phyloP scores from a whole-genome alignment of 2,113 vertebrate species.

The Microtus montanus region DNA sequence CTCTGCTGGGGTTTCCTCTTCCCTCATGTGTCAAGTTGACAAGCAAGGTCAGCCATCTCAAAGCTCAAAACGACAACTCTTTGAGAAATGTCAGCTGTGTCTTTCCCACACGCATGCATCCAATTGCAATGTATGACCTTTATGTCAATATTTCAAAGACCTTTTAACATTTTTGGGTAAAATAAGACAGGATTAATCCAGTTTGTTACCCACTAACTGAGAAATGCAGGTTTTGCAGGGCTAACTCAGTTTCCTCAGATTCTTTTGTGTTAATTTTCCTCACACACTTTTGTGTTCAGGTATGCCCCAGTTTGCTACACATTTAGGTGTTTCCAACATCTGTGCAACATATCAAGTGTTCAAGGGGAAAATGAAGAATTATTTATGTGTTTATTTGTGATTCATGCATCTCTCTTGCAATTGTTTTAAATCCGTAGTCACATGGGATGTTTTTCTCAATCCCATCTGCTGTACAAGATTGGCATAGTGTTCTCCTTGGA shows the following conservation, averaged over 20 bases:
- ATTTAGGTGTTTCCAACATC: constrained; percentile 58
- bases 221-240: neutral
- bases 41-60: neutral
- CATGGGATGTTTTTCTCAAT: neutral
- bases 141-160: neutral
- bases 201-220: neutral
- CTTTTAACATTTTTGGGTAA: neutral
- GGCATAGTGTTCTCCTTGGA: constrained; percentile 33
- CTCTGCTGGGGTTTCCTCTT: neutral
- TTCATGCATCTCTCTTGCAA: constrained; percentile 29
- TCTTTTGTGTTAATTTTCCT: neutral
- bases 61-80: neutral
- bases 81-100: neutral
- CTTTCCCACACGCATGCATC: neutral
- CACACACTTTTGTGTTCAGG: neutral
- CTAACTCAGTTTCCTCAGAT: neutral
- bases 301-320: constrained; percentile 38
- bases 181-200: neutral
- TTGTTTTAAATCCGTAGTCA: constrained; percentile 41
- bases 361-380: constrained; percentile 37
- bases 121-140: neutral
- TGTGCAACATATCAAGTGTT: constrained; percentile 62
- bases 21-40: neutral
- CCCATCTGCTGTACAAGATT: constrained; percentile 53
- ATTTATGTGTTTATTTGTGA: constrained; percentile 11